Base-by-base conservation (phyloP, 2,888 invertebrate species). In the Acanthopleura granulata region DNA sequence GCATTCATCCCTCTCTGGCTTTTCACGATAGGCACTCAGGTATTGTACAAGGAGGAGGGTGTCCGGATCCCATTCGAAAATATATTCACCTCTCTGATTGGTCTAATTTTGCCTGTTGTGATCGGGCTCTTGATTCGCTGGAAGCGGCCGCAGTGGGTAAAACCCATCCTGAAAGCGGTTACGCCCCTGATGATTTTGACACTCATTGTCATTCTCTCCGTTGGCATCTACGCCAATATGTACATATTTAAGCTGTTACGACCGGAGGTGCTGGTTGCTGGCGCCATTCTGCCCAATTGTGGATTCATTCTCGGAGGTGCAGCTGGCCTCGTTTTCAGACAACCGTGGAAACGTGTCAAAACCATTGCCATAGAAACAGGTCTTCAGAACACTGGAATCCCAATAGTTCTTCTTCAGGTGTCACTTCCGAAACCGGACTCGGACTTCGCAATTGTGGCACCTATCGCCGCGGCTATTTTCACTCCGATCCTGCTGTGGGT, bases 281-380 rank as follows among this genome's bases (percentile, higher is more conserved):
- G 92, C 22, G 83, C 91, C 15, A 77, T 90, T 0, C 85, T 92
- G 50, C 91, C 92, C 0, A 91, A 90, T 77, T 87, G 89, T 51
- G 92, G 92, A 0, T 92, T 92, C 83, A 77, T 90, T 77, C 89
- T 91, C 74, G 92, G 92, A 9, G 91, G 86, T 0, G 16, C 88
- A 12, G 79, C 85, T 0, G 87, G 89, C 3, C 75, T 83, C 14
- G 62, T 87, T 82, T 74, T 85, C 84, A 74, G 85, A 84, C 91
- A 81, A 87, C 89, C 77, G 83, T 90, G 76, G 90, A 90, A 83
- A 88, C 90, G 75, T 87, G 90, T 80, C 15, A 82, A 87, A 50
- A 96, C 98, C 16, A 97, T 98, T 84, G 94, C 96, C 71, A 94
- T 98, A 72, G 98, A 98, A 81, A 91, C 91, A 3, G 90, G 97